phyloP scores from a whole-genome alignment of 2,888 invertebrate genomes.

The Sabellastarte sp. region DNA sequence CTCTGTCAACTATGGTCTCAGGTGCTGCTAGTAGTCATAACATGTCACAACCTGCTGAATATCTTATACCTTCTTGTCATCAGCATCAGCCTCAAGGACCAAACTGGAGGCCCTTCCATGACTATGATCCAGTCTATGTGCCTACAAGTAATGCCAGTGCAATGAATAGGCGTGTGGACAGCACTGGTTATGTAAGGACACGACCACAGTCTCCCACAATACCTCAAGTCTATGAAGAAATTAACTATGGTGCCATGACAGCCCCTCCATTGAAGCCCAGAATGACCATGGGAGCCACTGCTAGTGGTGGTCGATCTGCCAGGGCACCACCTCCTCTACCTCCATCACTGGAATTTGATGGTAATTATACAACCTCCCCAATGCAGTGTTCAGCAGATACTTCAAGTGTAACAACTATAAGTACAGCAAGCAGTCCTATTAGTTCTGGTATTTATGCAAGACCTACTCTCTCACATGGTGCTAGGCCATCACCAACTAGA shows the following conservation, averaged over 20 bases:
- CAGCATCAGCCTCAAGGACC: not conserved
- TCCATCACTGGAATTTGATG: too few species aligned
- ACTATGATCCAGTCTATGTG: not conserved
- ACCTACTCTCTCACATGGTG: too few species aligned
- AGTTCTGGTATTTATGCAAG: too few species aligned
- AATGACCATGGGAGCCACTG: not conserved
- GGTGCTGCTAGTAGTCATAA: too few species aligned
- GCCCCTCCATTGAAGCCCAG: not conserved
- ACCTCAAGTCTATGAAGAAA: not conserved
- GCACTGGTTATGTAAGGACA: not conserved
- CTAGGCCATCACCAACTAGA: too few species aligned
- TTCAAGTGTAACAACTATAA: too few species aligned
- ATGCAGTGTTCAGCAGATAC: too few species aligned
- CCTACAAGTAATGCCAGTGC: not conserved
- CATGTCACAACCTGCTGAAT: too few species aligned
- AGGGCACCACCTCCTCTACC: too few species aligned
- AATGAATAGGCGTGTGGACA: not conserved
- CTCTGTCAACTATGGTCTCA: too few species aligned
- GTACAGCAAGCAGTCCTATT: too few species aligned
- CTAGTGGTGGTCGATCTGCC: not conserved
- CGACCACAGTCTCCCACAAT: not conserved
- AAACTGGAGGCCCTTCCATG: not conserved
- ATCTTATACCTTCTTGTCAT: not conserved
- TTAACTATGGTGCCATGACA: not conserved
- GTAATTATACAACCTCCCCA: too few species aligned